Percentiles rank a stretch among this genome's conserved stretches.
phyloP scores from a whole-genome alignment of 2,888 invertebrate genomes.

The Brenthis hecate region DNA sequence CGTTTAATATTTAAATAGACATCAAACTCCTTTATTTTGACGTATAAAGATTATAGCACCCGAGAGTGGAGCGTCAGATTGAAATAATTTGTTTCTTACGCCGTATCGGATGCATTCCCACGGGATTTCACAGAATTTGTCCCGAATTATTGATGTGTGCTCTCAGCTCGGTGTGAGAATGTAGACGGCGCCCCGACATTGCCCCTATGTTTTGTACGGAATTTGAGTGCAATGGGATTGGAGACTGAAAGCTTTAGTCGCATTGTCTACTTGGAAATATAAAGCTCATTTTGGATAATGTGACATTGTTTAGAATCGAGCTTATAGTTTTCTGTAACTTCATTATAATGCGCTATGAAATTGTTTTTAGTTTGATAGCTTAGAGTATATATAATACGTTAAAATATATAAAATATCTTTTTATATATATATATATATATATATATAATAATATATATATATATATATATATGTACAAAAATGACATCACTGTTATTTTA shows the following conservation, averaged over 20 bases:
- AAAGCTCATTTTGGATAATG: not conserved
- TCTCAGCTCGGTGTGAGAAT: constrained; percentile 28
- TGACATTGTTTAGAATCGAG: not conserved
- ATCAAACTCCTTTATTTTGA: too few species aligned
- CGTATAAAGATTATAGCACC: not conserved
- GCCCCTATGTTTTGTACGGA: constrained; percentile 17
- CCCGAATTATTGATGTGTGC: constrained; percentile 41
- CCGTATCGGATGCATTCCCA: constrained; percentile 35
- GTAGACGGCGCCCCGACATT: constrained; percentile 21
- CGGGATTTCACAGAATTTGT: constrained; percentile 30
- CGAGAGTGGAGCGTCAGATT: constrained; percentile 11
- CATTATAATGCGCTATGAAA: not conserved
- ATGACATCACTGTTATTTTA: too few species aligned
- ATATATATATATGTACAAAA: too few species aligned
- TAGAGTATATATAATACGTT: too few species aligned
- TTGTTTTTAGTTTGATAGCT: too few species aligned
- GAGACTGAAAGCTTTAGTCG: constrained; percentile 13
- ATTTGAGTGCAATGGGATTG: constrained; percentile 23
- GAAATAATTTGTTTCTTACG: constrained; percentile 27
- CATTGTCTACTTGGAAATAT: constrained; percentile 2
- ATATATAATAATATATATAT: too few species aligned
- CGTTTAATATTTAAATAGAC: too few species aligned
- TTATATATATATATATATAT: too few species aligned
- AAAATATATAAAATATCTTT: too few species aligned
- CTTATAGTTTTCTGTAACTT: not conserved